Conservation (phyloP, 2,888 invertebrate genomes). For the Himalopsyche japonica region DNA sequence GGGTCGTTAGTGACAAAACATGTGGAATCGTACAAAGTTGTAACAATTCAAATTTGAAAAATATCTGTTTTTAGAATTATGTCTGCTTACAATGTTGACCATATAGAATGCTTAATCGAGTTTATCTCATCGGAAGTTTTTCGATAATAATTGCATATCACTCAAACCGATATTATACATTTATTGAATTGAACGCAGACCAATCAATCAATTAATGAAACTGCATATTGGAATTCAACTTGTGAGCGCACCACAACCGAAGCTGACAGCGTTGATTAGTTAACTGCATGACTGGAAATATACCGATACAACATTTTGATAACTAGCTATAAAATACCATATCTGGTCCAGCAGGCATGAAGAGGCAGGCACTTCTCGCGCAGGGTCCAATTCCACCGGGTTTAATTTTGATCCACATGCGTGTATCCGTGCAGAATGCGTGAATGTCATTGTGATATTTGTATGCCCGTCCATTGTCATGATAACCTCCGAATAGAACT, state of each 20-base stretch:
- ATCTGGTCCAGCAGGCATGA: conserved; percentile 61
- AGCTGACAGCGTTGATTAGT: background rate
- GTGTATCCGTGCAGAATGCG: conserved; percentile 77
- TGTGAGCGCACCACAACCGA: background rate
- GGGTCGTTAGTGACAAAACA: too few relatives aligned
- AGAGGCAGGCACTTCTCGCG: conserved; percentile 80
- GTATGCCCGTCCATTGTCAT: conserved; percentile 84
- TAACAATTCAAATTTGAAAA: too few relatives aligned
- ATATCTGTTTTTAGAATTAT: too few relatives aligned
- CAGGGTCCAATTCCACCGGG: conserved; percentile 69
- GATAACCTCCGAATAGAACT: conserved; percentile 88
- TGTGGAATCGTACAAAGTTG: too few relatives aligned
- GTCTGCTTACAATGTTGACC: too few relatives aligned
- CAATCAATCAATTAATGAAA: background rate
- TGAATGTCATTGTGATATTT: conserved; percentile 88
- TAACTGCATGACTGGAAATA: background rate
- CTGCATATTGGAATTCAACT: too few relatives aligned
- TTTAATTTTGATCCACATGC: conserved; percentile 76
- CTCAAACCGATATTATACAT: too few relatives aligned
- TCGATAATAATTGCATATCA: too few relatives aligned
- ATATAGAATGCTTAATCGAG: too few relatives aligned
- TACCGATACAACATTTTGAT: background rate
- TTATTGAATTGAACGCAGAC: too few relatives aligned
- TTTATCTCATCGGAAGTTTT: too few relatives aligned
- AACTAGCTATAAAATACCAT: conserved; percentile 44